Evolutionary conservation across 2,888 invertebrate genomes (phyloP).

Genomic region (Graphium colonna): DNA sequence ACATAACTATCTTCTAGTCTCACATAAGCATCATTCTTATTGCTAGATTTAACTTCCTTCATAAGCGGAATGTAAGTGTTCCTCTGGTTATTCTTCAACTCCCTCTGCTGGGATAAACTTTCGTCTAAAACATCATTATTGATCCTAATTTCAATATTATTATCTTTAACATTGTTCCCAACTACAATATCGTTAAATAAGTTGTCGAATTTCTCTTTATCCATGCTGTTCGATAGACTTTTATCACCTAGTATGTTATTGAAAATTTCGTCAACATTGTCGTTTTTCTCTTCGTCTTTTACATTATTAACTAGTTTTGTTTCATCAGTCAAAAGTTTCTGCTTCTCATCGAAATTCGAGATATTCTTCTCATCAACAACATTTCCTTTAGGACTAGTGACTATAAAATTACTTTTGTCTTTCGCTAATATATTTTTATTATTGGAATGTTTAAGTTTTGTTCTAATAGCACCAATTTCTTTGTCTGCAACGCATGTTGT

Average conservation of each 20-base stretch:
- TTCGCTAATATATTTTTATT: conserved; percentile 71
- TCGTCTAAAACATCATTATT: conserved; percentile 38
- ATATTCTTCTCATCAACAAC: conserved; percentile 52
- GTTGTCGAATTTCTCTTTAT: conserved; percentile 61
- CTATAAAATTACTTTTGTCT: conserved; percentile 69
- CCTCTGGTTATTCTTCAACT: conserved; percentile 58
- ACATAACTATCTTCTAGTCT: conserved; percentile 55
- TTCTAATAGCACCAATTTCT: conserved; percentile 76
- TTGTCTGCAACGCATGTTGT: conserved; percentile 50
- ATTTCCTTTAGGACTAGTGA: conserved; percentile 63
- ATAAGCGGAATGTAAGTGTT: conserved; percentile 51
- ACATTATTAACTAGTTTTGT: conserved; percentile 39
- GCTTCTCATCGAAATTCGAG: conserved; percentile 46
- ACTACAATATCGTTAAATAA: conserved; percentile 62
- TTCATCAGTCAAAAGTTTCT: conserved; percentile 45
- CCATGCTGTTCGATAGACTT: conserved; percentile 48
- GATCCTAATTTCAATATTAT: conserved; percentile 37
- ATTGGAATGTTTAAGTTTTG: conserved; percentile 76
- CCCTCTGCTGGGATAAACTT: conserved; percentile 31
- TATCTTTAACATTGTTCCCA: conserved; percentile 32
- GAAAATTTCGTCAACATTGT: conserved; percentile 60
- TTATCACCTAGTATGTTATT: conserved; percentile 60
- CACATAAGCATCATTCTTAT: conserved; percentile 42
- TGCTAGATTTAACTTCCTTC: conserved; percentile 45
- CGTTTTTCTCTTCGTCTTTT: conserved; percentile 38